Percentiles rank a stretch among this genome's conserved stretches.
Evolutionary conservation across 2,113 vertebrate genomes (phyloP).

Genomic region (Neofelis nebulosa): DNA sequence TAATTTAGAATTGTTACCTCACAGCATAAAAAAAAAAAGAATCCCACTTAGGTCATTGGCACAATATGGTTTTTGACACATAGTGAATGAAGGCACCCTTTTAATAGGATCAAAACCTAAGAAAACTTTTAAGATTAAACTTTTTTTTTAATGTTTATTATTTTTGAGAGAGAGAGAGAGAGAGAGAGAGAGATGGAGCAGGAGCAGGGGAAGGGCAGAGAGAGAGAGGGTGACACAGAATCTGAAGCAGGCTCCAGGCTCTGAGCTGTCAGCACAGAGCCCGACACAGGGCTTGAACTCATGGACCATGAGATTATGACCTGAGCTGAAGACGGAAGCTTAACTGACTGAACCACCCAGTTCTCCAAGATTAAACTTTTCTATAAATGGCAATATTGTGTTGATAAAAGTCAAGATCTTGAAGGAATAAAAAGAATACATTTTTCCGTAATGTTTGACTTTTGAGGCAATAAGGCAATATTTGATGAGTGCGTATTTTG

Average conservation of each 20-base stretch:
- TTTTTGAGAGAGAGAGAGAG: no score
- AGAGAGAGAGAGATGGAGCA: no score
- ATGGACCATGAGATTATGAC: no score
- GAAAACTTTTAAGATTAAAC: not conserved
- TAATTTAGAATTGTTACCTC: not conserved
- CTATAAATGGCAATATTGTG: not conserved
- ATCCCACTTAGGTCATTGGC: not conserved
- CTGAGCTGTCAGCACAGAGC: no score
- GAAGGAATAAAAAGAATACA: not conserved
- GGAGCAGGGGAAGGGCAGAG: no score
- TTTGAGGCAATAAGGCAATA: not conserved
- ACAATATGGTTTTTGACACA: not conserved
- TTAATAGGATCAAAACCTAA: not conserved
- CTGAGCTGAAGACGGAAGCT: no score
- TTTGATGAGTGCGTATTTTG: conserved; percentile 10
- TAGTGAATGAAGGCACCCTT: not conserved
- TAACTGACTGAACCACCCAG: no score
- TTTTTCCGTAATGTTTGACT: conserved; percentile 13
- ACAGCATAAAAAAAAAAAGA: not conserved
- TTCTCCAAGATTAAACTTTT: not conserved
- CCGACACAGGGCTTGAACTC: no score
- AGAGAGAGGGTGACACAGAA: no score
- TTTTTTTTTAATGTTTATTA: no score
- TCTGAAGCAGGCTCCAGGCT: no score
- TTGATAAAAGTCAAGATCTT: not conserved